Base-by-base conservation (phyloP, 2,888 invertebrate species). In the Ganaspis brasiliensis region DNA sequence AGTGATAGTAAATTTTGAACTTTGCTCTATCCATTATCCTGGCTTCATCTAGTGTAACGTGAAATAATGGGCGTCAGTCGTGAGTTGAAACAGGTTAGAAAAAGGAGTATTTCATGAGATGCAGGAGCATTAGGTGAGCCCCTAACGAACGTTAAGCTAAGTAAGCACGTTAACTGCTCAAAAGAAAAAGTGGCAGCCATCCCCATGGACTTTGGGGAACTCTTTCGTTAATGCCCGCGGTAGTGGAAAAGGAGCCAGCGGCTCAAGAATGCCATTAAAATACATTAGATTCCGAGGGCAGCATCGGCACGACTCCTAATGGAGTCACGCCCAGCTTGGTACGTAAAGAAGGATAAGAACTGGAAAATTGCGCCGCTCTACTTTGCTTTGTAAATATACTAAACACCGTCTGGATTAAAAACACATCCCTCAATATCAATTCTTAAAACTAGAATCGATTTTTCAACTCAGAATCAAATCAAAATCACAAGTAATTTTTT, bases 141-240 rank as follows among this genome's bases (percentile, higher is more conserved):
- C 82, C 83, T 82, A 86, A 85, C 84, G 86, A 86, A 86, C 86
- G 82, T 82, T 85, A 81, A 85, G 81, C 87, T 84, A 86, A 87
- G 86, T 85, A 86, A 86, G 83, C 82, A 83, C 86, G 84, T 85
- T 87, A 86, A 85, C 82, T 85, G 82, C 79, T 82, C 84, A 81
- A 82, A 85, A 82, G 82, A 80, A 81, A 81, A 77, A 79, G 81
- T 75, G 73, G 56, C 63, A 16, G 19, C 55, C 63, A 31, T 75
- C 63, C 55, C 52, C 52, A 37, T 26, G 45, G 76, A 84, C 78
- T 84, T 87, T 84, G 81, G 84, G 81, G 85, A 88, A 87, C 86
- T 87, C 87, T 83, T 85, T 85, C 83, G 85, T 83, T 88, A 88
- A 87, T 87, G 86, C 87, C 84, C 82, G 81, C 84, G 81, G 83